Conservation (phyloP, 2,113 vertebrate genomes). For the Dunckerocampus dactyliophorus region DNA sequence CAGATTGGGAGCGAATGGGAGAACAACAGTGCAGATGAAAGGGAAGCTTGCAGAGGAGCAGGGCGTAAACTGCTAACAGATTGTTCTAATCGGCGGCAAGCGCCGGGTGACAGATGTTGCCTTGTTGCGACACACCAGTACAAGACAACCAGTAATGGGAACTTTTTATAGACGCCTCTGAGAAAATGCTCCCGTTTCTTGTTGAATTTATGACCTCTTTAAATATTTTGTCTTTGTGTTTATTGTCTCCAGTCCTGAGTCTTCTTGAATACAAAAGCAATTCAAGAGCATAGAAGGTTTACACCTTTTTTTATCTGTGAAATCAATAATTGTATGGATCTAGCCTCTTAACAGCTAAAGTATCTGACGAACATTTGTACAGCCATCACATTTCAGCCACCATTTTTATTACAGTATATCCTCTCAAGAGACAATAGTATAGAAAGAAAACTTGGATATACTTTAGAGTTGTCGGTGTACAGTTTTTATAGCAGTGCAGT, state of each 20-base stretch:
- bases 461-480: no score
- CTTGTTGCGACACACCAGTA: constrained; percentile 5
- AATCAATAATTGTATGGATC: neutral
- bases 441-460: no score
- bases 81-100: constrained; percentile 31
- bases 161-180: neutral
- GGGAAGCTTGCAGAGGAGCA: constrained; percentile 24
- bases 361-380: neutral
- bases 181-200: neutral
- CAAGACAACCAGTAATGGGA: neutral
- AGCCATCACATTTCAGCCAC: no score
- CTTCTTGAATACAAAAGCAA: neutral
- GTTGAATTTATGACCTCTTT: neutral
- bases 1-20: constrained; percentile 58
- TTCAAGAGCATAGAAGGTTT: neutral
- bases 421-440: no score
- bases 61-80: constrained; percentile 31
- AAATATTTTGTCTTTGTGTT: neutral
- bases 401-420: no score
- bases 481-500: no score
- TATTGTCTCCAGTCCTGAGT: neutral
- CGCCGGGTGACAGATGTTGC: constrained; percentile 22
- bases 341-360: neutral
- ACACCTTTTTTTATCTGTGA: neutral
- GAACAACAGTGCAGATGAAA: constrained; percentile 52